These are phyloP conservation scores for Bolinopsis microptera DNA, from an alignment of 37 sponge, comb jelly and placozoan genomes.

Conservation along the genomic window DNA sequence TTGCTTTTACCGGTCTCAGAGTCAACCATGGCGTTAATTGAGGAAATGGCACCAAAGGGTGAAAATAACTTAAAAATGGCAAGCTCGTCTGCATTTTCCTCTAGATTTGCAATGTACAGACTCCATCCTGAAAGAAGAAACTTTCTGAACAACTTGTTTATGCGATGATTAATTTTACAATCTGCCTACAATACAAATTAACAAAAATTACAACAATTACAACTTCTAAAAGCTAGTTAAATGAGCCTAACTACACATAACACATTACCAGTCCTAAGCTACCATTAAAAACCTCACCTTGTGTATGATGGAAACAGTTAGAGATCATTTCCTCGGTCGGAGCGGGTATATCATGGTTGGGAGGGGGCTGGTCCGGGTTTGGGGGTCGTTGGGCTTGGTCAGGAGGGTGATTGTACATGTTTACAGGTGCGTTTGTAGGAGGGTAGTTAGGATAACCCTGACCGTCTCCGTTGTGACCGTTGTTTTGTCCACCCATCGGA, in stretches of 20 bases:
- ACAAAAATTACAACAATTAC: too few relatives aligned
- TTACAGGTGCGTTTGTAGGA: not conserved
- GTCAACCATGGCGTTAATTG: conserved; percentile 80
- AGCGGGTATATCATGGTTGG: not conserved
- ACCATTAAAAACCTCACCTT: conserved; percentile 28
- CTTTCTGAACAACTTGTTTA: too few relatives aligned
- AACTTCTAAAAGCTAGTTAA: too few relatives aligned
- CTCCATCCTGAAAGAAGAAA: conserved; percentile 70
- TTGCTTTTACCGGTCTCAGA: conserved; percentile 70
- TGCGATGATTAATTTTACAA: too few relatives aligned
- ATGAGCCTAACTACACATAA: too few relatives aligned
- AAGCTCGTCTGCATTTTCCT: conserved; percentile 74
- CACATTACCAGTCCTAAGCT: too few relatives aligned
- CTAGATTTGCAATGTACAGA: conserved; percentile 84
- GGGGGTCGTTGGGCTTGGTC: not conserved
- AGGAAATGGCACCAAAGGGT: conserved; percentile 86
- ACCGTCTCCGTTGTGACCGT: not conserved
- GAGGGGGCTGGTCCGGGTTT: not conserved
- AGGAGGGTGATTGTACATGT: not conserved
- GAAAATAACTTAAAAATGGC: conserved; percentile 84
- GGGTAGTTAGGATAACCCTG: not conserved
- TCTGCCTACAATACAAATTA: too few relatives aligned
- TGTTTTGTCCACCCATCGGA: conserved; percentile 7
- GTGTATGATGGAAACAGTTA: conserved; percentile 37
- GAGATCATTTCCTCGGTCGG: conserved; percentile 32